These are phyloP conservation scores for Lepidotrigona ventralis DNA, from an alignment of 1,140 invertebrate genomes.

Conservation along the genomic window DNA sequence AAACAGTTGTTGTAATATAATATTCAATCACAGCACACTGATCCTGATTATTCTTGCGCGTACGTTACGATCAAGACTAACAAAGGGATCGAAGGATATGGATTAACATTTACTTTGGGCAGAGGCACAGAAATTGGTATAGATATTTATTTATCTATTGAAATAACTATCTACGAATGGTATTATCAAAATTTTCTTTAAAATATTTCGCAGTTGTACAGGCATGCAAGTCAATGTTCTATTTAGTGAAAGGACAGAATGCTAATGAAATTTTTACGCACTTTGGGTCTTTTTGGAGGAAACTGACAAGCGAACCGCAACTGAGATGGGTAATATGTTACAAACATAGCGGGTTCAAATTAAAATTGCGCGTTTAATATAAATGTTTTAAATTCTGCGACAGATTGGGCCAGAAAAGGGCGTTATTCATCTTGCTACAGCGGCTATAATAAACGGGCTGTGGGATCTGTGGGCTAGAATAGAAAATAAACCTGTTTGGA, in stretches of 20 bases:
- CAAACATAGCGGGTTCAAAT: not conserved
- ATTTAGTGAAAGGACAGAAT: conserved; percentile 84
- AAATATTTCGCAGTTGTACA: conserved; percentile 83
- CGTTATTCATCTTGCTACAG: conserved; percentile 92
- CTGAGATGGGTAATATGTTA: conserved; percentile 89
- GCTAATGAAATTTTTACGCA: conserved; percentile 86
- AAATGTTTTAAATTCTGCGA: not conserved
- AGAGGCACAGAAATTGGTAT: conserved; percentile 91
- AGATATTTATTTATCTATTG: conserved; percentile 27
- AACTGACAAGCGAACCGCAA: conserved; percentile 92
- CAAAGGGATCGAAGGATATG: conserved; percentile 85
- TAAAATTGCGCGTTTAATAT: not conserved
- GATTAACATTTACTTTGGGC: conserved; percentile 92
- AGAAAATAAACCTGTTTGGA: conserved; percentile 93
- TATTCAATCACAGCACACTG: conserved; percentile 84
- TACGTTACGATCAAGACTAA: conserved; percentile 89
- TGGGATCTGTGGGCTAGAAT: conserved; percentile 95
- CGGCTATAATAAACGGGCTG: conserved; percentile 92
- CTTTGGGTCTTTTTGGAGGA: conserved; percentile 90
- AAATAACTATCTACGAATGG: not conserved
- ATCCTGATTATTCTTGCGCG: conserved; percentile 95
- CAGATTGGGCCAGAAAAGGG: conserved; percentile 96
- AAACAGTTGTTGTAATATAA: not conserved
- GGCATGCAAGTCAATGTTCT: conserved; percentile 86
- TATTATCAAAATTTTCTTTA: not conserved